These are phyloP conservation scores for Poeciliopsis infans DNA, from an alignment of 2,797 vertebrate species.

Conservation along the genomic window DNA sequence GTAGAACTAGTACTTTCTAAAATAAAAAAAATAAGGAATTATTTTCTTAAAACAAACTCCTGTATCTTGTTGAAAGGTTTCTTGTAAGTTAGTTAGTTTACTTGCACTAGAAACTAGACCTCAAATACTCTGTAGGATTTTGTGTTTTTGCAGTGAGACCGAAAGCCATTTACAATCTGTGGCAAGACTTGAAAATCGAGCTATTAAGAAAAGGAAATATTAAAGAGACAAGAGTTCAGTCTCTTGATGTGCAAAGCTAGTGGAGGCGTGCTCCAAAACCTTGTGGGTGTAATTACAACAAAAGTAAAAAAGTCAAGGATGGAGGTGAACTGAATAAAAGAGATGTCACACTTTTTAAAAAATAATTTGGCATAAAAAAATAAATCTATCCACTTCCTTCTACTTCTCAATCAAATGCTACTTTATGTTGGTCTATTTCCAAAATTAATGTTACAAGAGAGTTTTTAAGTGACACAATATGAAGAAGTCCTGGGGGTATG, in stretches of 20 bases:
- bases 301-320: background rate
- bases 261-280: background rate
- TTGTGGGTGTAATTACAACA: background rate
- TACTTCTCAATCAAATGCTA: background rate
- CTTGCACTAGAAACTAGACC: too few relatives aligned
- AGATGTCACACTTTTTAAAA: background rate
- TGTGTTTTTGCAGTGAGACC: too few relatives aligned
- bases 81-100: too few relatives aligned
- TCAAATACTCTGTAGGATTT: too few relatives aligned
- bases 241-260: background rate
- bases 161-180: background rate
- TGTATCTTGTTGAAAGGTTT: too few relatives aligned
- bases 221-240: background rate
- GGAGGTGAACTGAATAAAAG: too few relatives aligned
- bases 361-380: background rate
- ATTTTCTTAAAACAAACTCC: too few relatives aligned
- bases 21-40: too few relatives aligned
- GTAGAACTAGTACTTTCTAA: too few relatives aligned
- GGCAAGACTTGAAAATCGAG: background rate
- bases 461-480: background rate
- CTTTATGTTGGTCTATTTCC: background rate
- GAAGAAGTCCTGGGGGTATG: background rate
- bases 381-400: background rate
- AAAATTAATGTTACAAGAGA: background rate
- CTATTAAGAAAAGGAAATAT: background rate